Conservation (phyloP, 2,888 invertebrate species). For the Cecidostiba fungosa region DNA sequence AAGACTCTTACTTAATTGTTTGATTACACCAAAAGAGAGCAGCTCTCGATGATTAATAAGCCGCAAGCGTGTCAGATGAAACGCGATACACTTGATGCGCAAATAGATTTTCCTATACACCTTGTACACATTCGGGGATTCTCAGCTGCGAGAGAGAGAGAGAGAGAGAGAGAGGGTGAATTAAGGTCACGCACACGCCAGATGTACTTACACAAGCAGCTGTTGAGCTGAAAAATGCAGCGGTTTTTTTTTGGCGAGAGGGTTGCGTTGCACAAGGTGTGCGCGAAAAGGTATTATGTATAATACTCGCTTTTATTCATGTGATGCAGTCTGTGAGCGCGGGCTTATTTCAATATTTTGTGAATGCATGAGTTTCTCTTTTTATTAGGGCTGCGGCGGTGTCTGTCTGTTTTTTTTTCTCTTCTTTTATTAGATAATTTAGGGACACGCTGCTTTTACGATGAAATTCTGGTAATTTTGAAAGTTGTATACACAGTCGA, state of each 20-base stretch:
- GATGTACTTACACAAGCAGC: background rate
- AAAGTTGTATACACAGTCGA: no score
- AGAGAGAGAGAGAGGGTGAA: background rate
- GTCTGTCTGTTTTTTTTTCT: background rate
- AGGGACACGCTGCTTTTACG: background rate
- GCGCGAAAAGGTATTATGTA: background rate
- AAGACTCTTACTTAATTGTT: slow-evolving; percentile 28
- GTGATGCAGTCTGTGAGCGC: background rate
- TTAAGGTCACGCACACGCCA: background rate
- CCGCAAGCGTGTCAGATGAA: slow-evolving; percentile 5
- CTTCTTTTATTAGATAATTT: background rate
- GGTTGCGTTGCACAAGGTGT: background rate
- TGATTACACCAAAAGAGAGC: slow-evolving; percentile 6
- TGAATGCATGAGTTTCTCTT: background rate
- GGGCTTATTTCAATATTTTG: slow-evolving; percentile 9
- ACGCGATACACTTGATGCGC: slow-evolving; percentile 28
- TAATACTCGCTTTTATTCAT: background rate
- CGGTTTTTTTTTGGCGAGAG: background rate
- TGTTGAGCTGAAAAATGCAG: background rate
- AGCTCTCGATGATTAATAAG: slow-evolving; percentile 32
- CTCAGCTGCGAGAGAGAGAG: background rate
- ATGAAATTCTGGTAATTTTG: no score
- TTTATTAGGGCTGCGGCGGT: background rate
- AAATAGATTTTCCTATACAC: slow-evolving; percentile 37
- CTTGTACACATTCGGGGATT: background rate